Evolutionary conservation across 35 echinoderm and acorn worm genomes (phyloP), one percentile per base, ranked within the genome.

Genomic region (Diadema setosum): DNA sequence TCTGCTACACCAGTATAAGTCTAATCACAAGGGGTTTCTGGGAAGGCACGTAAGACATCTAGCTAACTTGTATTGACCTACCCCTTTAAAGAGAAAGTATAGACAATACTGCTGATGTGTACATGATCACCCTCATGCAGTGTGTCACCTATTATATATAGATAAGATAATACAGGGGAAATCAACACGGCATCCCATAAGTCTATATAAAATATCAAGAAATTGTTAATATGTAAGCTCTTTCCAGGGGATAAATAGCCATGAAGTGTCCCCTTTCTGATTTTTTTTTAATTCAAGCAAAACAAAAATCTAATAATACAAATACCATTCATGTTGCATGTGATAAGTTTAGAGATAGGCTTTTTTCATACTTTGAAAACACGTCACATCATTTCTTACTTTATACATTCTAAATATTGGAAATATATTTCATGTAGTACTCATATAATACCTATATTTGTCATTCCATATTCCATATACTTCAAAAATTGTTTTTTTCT

Each of bases 361-460:
- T 78, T 78, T 44, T 78, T 41, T 35, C 37, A 21, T 78, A 42
- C 35, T 78, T 78, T 78, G 33, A 78, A 78, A 39, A 42, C 73
- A 78, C 73, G 25, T 78, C 73, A 78, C 73, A 78, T 78, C 73
- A 78, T 78, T 42, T 78, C 73, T 20, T 78, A 78, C 73, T 78
- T 78, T 78, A 78, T 78, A 78, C 73, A 78, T 78, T 42, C 73
- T 78, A 78, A 67, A 67, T 78, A 78, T 42, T 78, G 33, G 73
- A 78, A 78, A 78, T 78, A 78, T 42, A 42, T 44, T 78, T 78
- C 40, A 44, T 78, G 40, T 43, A 78, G 73, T 78, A 78, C 73
- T 78, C 40, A 78, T 78, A 78, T 78, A 78, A 78, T 78, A 78
- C 73, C 73, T 78, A 78, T 78, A 42, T 4, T 78, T 42, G 73